Conservation (phyloP, 2,888 invertebrate genomes). For the Zaprionus bogoriensis region DNA sequence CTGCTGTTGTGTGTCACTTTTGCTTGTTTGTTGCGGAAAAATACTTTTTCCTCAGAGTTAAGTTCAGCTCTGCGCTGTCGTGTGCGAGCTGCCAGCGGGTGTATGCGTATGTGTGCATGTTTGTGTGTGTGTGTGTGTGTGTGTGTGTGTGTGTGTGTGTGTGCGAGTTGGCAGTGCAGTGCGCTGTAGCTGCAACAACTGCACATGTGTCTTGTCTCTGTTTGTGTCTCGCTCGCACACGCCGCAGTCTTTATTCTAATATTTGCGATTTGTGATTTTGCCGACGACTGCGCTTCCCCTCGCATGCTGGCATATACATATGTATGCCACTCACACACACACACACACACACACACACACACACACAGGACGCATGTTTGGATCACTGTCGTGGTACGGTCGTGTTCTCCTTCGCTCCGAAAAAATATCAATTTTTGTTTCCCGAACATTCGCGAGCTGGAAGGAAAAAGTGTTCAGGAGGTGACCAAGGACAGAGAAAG, state of each 20-base stretch:
- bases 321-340: constrained; percentile 1
- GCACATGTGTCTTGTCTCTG: constrained; percentile 52
- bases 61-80: constrained; percentile 32
- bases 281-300: constrained; percentile 35
- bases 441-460: too few relatives aligned
- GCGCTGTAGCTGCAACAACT: constrained; percentile 47
- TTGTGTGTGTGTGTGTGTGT: constrained; percentile 9
- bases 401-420: too few relatives aligned
- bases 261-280: constrained; percentile 70
- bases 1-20: constrained; percentile 75
- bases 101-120: constrained; percentile 1
- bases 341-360: not conserved
- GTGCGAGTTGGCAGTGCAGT: constrained; percentile 19
- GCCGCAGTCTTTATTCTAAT: constrained; percentile 69
- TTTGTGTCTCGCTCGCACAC: constrained; percentile 46
- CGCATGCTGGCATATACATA: constrained; percentile 14
- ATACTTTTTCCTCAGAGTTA: constrained; percentile 56
- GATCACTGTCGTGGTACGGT: too few relatives aligned
- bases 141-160: constrained; percentile 13
- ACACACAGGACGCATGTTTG: too few relatives aligned
- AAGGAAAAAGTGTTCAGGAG: too few relatives aligned
- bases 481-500: too few relatives aligned
- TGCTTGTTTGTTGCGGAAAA: constrained; percentile 71
- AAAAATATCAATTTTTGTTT: too few relatives aligned
- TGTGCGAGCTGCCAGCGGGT: constrained; percentile 1